Base-by-base conservation (phyloP, 2,113 vertebrate species). In the Prunella himalayana region DNA sequence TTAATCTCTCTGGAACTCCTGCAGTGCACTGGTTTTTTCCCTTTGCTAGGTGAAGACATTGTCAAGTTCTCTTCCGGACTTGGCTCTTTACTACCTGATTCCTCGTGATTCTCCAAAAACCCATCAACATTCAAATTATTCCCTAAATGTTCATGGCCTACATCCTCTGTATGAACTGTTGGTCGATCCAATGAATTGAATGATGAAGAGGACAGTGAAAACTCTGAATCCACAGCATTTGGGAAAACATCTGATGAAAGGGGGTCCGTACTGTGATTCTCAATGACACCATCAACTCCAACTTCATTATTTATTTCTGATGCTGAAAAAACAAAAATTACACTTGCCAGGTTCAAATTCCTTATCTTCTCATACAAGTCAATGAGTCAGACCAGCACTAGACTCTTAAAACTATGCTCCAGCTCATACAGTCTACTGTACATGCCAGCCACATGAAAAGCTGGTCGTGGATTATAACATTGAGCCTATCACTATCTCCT, bases 1-100 rank as follows among this genome's bases (percentile, higher is more conserved):
- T 99, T 99, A 94, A 98, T 94, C 78, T 99, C 98, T 94, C 99
- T 98, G 9, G 98, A 97, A 68, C 98, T 98, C 95, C 99, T 98
- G 28, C 96, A 98, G 61, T 98, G 98, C 63, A 98, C 96, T 83
- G 98, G 1, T 80, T 98, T 99, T 97, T 98, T 99, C 86, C 98
- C 98, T 63, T 98, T 98, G 24, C 80, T 94, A 5, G 98, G 98
- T 13, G 98, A 98, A 96, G 98, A 98, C 77, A 97, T 93, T 61
- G 98, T 96, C 20, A 96, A 82, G n/a, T 92, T 95, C 79, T 98
- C 95, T 92, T 98, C 98, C 1, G 57, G 92, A 66, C 94, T 97
- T 17, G 82, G 96, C 41, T 97, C 97, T 97, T 97, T 98, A 53
- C 92, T 98, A 87, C 98, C 97, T 1, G 88, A 92, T 60, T 97